Evolutionary conservation across 2,797 vertebrate genomes (phyloP).

Genomic region (Enteromius argenteus): DNA sequence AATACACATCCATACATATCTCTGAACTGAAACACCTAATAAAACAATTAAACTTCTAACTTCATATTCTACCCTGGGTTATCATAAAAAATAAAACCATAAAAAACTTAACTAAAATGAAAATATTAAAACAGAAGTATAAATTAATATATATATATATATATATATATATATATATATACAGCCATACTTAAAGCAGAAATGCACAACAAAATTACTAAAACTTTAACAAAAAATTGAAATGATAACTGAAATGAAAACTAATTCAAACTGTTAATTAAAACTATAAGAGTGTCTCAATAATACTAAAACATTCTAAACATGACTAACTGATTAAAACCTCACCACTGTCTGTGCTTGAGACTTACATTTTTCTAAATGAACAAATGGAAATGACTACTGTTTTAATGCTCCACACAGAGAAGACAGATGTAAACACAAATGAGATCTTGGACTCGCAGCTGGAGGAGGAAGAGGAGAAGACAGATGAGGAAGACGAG

Average conservation of each 20-base stretch:
- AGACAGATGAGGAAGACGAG: conserved; percentile 75
- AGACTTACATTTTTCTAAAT: too few species aligned
- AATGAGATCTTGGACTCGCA: conserved; percentile 70
- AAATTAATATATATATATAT: too few species aligned
- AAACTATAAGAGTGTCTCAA: too few species aligned
- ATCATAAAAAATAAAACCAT: not conserved
- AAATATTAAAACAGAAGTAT: too few species aligned
- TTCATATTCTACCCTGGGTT: not conserved
- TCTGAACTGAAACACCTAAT: not conserved
- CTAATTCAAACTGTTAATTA: too few species aligned
- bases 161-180: too few species aligned
- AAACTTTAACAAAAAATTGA: too few species aligned
- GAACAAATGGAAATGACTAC: too few species aligned
- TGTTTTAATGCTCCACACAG: conserved; percentile 59
- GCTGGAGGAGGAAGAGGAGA: conserved; percentile 69
- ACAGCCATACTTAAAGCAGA: not conserved
- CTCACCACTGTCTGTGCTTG: not conserved
- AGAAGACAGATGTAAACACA: conserved; percentile 73
- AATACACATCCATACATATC: not conserved
- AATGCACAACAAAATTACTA: too few species aligned
- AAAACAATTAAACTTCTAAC: not conserved
- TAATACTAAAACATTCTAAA: not conserved
- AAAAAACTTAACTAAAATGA: not conserved
- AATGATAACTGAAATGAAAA: too few species aligned
- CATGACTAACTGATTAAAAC: not conserved